phyloP scores from a whole-genome alignment of 2,113 vertebrate genomes.

The Rostratula benghalensis region DNA sequence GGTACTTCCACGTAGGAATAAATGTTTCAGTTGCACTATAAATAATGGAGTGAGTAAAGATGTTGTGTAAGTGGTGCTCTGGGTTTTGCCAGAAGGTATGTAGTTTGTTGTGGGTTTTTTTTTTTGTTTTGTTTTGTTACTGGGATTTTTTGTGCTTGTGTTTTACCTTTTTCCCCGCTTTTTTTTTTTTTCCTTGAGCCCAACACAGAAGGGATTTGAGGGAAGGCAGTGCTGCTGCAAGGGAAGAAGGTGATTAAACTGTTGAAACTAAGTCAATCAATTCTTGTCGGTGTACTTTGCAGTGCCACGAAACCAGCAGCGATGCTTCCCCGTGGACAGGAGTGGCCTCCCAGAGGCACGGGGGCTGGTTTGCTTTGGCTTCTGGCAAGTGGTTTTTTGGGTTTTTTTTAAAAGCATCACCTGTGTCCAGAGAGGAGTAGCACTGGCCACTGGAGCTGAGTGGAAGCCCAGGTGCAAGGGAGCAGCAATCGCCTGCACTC shows the following conservation, averaged over 20 bases:
- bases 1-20: slow-evolving; percentile 79
- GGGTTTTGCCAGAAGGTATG: slow-evolving; percentile 81
- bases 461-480: rapidly evolving
- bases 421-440: not conserved
- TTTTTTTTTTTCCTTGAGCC: not conserved
- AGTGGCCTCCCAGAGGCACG: rapidly evolving
- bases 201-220: slow-evolving; percentile 7
- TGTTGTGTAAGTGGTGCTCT: slow-evolving; percentile 86
- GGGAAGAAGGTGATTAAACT: slow-evolving; percentile 46
- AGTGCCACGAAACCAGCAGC: not conserved
- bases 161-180: not conserved
- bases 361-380: not conserved
- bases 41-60: slow-evolving; percentile 86
- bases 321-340: not conserved
- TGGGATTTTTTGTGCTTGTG: not conserved
- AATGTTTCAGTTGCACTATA: slow-evolving; percentile 88
- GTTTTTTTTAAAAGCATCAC: not conserved
- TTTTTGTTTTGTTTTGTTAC: slow-evolving; percentile 34
- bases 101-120: slow-evolving; percentile 64
- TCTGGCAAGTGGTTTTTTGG: too few species aligned
- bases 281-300: not conserved
- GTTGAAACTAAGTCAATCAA: slow-evolving; percentile 32
- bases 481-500: rapidly evolving
- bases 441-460: not conserved
- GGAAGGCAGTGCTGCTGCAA: slow-evolving; percentile 1